These are phyloP conservation scores for Oreochromis niloticus DNA, from an alignment of 2,113 vertebrate genomes.

Conservation along the genomic window DNA sequence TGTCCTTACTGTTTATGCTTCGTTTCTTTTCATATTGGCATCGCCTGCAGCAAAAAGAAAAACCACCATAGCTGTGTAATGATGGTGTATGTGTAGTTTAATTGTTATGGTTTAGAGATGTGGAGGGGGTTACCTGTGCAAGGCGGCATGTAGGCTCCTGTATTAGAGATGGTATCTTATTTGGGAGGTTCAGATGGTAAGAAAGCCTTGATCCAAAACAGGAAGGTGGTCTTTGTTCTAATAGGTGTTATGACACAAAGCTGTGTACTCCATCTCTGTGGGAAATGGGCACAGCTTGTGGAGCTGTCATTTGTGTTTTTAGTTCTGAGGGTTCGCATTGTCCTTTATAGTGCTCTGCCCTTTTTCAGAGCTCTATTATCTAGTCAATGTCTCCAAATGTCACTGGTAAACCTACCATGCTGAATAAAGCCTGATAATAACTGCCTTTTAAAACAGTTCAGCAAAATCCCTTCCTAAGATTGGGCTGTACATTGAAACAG, in stretches of 20 bases:
- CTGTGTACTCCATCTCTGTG: conserved; percentile 2
- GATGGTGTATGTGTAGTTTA: not conserved
- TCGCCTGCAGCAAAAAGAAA: not conserved
- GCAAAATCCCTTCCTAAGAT: not conserved
- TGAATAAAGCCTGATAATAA: conserved; percentile 24
- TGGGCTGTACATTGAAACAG: not conserved
- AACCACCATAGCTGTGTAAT: not conserved
- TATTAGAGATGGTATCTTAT: conserved; percentile 20
- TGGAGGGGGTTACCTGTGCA: conserved; percentile 2
- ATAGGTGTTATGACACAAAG: conserved; percentile 45
- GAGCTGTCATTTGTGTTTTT: conserved; percentile 7
- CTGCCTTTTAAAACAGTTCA: conserved; percentile 14
- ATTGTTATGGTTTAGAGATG: conserved; percentile 19
- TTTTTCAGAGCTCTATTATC: not conserved
- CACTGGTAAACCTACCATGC: conserved; percentile 16
- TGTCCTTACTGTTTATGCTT: conserved; percentile 17
- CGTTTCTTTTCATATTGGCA: not conserved
- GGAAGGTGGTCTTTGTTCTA: conserved; percentile 49
- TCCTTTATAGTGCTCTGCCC: not conserved
- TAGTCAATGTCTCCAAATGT: not conserved
- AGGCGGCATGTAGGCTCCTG: conserved; percentile 19
- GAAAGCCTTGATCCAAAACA: conserved; percentile 21
- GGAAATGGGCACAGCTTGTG: conserved; percentile 8
- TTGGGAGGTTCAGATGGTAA: not conserved
- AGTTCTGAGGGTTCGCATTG: not conserved